These are phyloP conservation scores for Etia nguti DNA, from an alignment of 2,113 vertebrate species.

Conservation along the genomic window DNA sequence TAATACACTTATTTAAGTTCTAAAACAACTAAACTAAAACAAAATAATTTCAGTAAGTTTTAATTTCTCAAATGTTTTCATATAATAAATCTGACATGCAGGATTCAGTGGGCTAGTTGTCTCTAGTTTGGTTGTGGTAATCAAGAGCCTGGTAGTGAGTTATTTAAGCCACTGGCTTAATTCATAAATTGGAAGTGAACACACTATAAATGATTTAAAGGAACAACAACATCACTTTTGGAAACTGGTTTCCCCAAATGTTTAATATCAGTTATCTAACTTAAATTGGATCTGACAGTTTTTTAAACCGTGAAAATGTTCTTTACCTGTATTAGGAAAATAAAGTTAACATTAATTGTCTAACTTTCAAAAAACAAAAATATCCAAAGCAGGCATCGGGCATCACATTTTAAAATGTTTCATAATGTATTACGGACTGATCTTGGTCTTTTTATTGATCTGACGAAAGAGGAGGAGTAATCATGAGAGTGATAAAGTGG, in stretches of 20 bases:
- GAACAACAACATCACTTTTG: not conserved
- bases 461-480: not conserved
- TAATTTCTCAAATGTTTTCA: not conserved
- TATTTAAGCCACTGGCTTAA: not conserved
- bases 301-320: not conserved
- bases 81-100: not conserved
- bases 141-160: not conserved
- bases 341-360: not conserved
- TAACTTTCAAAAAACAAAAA: not conserved
- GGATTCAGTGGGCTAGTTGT: not conserved
- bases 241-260: not conserved
- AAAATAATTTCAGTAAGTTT: not conserved
- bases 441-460: not conserved
- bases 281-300: not conserved
- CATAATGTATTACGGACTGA: not conserved
- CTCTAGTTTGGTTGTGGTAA: not conserved
- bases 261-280: not conserved
- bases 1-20: not conserved
- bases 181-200: not conserved
- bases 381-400: not conserved
- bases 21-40: not conserved
- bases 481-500: not conserved
- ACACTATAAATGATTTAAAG: not conserved
- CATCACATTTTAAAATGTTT: not conserved
- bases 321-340: not conserved